Evolutionary conservation across 1,140 invertebrate species (phyloP), one percentile per base, ranked within the genome.

Genomic region (Lucilia sericata): DNA sequence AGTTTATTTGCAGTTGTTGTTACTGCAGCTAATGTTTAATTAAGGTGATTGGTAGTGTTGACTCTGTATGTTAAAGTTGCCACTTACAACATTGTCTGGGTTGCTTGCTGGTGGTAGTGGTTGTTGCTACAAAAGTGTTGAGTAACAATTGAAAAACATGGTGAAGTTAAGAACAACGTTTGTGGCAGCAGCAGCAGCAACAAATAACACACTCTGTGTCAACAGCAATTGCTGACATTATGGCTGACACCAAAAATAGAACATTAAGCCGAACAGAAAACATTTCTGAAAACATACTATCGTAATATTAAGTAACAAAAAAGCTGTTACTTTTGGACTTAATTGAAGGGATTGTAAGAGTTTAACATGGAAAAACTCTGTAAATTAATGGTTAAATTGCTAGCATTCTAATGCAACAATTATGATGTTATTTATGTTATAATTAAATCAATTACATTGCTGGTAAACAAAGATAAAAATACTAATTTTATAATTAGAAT

Each of bases 41-140:
- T 82, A 84, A 84, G 80, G 80, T 84, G 84, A 84, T 84, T 84
- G 84, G 47, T 84, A 42, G 83, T 84, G 76, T 80, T 80, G 76
- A 80, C 76, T 49, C 76, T 80, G 76, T 80, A 25, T 80, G 76
- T 80, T 80, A 80, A 47, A 49, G 42, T 80, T 80, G n/a, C 42
- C 42, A 47, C 75, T 42, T 47, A 80, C 76, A 51, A 80, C 42
- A 17, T 49, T 21, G 76, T 51, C 47, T 80, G 42, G 19, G 12
- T 80, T 49, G 76, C 47, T 80, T 49, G 76, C 47, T 80, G n/a
- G 17, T 80, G 42, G 9, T 49, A 5, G 42, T 51, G 12, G 76
- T 30, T 51, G 60, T 70, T 82, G 60, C 42, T 51, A 36, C 70
- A 49, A 84, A 74, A 70, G 42, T 74, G 47, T 82, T 84, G 83